Evolutionary conservation across 1,140 invertebrate species (phyloP), one percentile per base, ranked within the genome.

Genomic region (Bombus haemorrhoidalis): DNA sequence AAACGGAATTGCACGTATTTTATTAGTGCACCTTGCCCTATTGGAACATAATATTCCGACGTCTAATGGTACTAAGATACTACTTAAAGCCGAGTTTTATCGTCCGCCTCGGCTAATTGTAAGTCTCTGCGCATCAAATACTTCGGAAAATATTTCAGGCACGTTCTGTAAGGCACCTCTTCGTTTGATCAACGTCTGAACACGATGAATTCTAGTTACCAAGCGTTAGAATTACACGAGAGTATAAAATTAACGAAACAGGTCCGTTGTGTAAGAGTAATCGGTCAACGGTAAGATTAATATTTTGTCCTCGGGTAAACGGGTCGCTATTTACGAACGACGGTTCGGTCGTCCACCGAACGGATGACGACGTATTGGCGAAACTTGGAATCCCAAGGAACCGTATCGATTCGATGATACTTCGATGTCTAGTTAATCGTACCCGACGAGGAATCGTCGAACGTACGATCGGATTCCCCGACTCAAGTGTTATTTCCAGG

Each of bases 401-500:
- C 37, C 73, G 18, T 34, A 64, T 39, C 62, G 73, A 82, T 43
- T 73, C 69, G 43, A 15, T 28, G 77, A 83, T 13, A 32, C 53
- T 28, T 77, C 75, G 71, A 84, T 34, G 39, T 64, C 41, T 62
- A 57, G 8, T 71, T 76, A 81, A 69, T 69, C 77, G 62, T 62
- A 75, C 15, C 53, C 81, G 71, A 57, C 37, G 57, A 75, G 5
- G 32, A 32, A 34, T 86, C 79, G 53, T 69, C 84, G 57, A 22
- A 64, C 62, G 32, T 37, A 43, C 64, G 34, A n/a, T 43, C 68
- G 53, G 28, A 18, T 15, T 2, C 37, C 57, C 18, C 39, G 68
- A 62, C 77, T 95, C 94, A 95, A 66, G 95, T 95, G 66, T 95
- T 95, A 68, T 95, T 95, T 8, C 92, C 92, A 15, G 95, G 94